Evolutionary conservation across 2,888 invertebrate species (phyloP), one percentile per base, ranked within the genome.

Genomic region (Celastrina argiolus): DNA sequence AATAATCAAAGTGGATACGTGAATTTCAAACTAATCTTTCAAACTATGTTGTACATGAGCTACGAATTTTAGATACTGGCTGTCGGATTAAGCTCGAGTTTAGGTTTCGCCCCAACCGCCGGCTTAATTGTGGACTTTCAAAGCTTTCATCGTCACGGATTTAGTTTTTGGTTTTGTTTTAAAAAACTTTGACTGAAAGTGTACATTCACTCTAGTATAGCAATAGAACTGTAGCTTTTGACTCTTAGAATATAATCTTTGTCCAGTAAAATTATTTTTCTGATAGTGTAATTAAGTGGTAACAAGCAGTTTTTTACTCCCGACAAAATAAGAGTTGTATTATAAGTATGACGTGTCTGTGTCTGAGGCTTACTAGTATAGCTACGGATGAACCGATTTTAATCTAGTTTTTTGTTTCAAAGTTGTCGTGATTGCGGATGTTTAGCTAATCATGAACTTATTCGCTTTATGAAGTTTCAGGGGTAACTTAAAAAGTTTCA

Each of bases 61-160:
- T 75, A 72, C 67, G 69, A 70, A 72, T 74, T 76, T 73, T 75
- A 74, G 73, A 75, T 73, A 74, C 74, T 71, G 71, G 64, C 67
- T 69, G 65, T 68, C 66, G 71, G 75, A 78, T 78, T 77, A 75
- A 69, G 75, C 76, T 69, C 69, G 67, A 68, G 74, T 75, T 74
- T 70, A 72, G 69, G 74, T 75, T 75, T 75, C 73, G 74, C 69
- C 71, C 68, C 70, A 72, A 72, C 74, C 73, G 73, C 71, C 73
- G 71, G 74, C 75, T 76, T 78, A 77, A 78, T 79, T 77, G 75
- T 73, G 73, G 74, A 77, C 75, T 78, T 74, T 76, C 70, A 74
- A 74, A 75, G 77, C 75, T 77, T 76, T 76, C 74, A 75, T 75
- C 72, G 70, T 63, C 18, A 61, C 61, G 61, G 61, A 39, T 36